These are phyloP conservation scores for Bubo blakistoni DNA, from an alignment of 2,113 vertebrate genomes.

Conservation along the genomic window DNA sequence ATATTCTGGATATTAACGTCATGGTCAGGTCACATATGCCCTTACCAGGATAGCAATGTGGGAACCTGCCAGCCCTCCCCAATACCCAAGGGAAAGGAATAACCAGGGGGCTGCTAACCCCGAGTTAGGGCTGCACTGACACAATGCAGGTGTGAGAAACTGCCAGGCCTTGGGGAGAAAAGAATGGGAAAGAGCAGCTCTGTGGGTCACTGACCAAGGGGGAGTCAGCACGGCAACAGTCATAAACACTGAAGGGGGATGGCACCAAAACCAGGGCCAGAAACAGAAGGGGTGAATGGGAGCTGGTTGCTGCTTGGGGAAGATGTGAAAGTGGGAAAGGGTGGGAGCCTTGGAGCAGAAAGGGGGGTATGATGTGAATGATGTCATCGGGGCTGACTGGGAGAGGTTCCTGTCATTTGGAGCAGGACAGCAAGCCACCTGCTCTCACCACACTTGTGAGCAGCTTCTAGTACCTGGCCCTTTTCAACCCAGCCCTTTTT, in stretches of 20 bases:
- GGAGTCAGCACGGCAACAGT: background rate
- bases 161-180: background rate
- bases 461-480: background rate
- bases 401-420: background rate
- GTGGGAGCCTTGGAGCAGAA: background rate
- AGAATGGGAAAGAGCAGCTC: background rate
- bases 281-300: background rate
- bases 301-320: background rate
- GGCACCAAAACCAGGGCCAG: background rate
- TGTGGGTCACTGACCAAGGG: fast-evolving
- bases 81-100: background rate
- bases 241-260: background rate
- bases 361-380: background rate
- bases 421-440: background rate
- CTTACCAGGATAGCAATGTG: background rate
- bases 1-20: background rate
- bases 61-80: background rate
- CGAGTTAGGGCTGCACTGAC: background rate
- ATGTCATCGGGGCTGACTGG: background rate
- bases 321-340: background rate
- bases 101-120: background rate
- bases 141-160: background rate
- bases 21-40: background rate
- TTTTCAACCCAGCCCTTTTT: background rate
- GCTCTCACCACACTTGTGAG: background rate